Evolutionary conservation across 2,113 vertebrate genomes (phyloP), one percentile per base, ranked within the genome.

Genomic region (Dunckerocampus dactyliophorus): DNA sequence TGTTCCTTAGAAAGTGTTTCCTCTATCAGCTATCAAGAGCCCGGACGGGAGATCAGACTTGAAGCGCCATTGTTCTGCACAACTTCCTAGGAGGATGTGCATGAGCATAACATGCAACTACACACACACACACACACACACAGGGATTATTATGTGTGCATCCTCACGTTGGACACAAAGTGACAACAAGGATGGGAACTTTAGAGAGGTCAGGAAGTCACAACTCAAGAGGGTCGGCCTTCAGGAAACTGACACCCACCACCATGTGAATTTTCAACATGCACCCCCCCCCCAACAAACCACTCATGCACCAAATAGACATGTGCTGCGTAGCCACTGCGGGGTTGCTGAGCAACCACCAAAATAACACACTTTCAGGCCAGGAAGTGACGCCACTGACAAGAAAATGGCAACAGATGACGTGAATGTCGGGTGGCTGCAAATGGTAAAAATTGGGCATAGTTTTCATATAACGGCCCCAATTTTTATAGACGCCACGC

Each of bases 61-160:
- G 31, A 55, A 55, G 31, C 34, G 12, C 12, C 54, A 56, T 56
- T 56, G 54, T 56, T 56, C 54, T 42, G 19, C 42, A 15, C 12
- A 19, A 56, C 37, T 56, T 56, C 54, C 54, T 56, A 15, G n/a
- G 19, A 21, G 54, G 54, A 56, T 56, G 54, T 56, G 54, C n/a
- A 21, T 14, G n/a, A 20, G 39, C 54, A 42, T 34, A 12, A 19
- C 34, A 39, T 13, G 17, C n/a, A 37, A 19, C 37, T 14, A 16
- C 34, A 12, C 20, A 3, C 48, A 22, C 48, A 17, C 21, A 31
- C 22, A 12, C 28, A 34, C 51, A 24, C 39, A 43, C 6, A 0
- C 2, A 43, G 39, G 39, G 39, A 43, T 14, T 43, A 43, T 14
- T 14, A 14, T 14, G 39, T 14, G 39, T 14, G 39, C 39, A 43